phyloP scores from a whole-genome alignment of 2,797 vertebrate species.

The Sebastes trivittatus region DNA sequence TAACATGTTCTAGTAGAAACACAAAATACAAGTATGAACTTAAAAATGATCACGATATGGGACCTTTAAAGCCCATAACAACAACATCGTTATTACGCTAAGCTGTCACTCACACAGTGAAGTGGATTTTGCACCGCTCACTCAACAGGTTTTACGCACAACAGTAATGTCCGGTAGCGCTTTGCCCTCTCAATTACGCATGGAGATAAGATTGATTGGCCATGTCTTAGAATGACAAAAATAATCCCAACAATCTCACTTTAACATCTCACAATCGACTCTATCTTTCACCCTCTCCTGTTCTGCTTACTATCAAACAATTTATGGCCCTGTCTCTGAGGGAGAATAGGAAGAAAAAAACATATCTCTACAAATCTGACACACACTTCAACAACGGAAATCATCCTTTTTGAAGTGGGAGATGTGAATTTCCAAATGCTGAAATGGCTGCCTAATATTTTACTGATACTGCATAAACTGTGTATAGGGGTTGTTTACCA shows the following conservation, averaged over 20 bases:
- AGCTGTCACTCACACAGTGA: neutral
- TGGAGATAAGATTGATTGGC: neutral
- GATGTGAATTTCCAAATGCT: slow-evolving; percentile 62
- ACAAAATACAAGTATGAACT: too few species aligned
- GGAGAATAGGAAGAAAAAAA: slow-evolving; percentile 5
- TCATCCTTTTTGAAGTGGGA: slow-evolving; percentile 69
- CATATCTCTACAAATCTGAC: slow-evolving; percentile 53
- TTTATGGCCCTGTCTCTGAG: slow-evolving; percentile 45
- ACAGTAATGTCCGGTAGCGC: neutral
- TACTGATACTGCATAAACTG: slow-evolving; percentile 71
- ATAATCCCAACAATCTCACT: slow-evolving; percentile 10
- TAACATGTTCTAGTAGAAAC: too few species aligned
- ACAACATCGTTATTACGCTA: neutral
- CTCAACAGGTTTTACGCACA: slow-evolving; percentile 58
- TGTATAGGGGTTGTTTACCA: slow-evolving; percentile 47
- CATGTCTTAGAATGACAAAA: neutral
- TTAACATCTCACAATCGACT: neutral
- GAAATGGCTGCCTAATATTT: slow-evolving; percentile 71
- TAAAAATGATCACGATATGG: too few species aligned
- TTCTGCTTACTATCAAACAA: slow-evolving; percentile 62
- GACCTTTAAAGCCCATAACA: neutral
- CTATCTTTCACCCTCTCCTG: slow-evolving; percentile 17
- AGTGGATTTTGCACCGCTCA: slow-evolving; percentile 1
- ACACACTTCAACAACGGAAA: slow-evolving; percentile 57
- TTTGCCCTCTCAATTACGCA: slow-evolving; percentile 30